A percentile compares a stretch with the other conserved stretches of the same genome.
Evolutionary conservation across 2,113 vertebrate species (phyloP).

Genomic region (Neolamprologus brichardi): DNA sequence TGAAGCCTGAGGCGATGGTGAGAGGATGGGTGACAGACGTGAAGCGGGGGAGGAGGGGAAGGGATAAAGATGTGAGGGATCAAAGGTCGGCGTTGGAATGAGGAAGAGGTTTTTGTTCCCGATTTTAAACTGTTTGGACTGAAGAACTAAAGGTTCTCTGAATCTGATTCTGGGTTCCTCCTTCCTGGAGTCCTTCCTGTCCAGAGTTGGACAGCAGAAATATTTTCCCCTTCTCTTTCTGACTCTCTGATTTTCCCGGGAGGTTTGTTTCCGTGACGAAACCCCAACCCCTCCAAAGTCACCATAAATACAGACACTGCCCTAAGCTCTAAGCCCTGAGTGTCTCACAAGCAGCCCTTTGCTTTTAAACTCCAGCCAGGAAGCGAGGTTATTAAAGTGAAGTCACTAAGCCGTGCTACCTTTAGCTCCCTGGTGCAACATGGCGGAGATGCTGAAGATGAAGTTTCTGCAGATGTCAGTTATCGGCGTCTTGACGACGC

Average conservation of each 20-base stretch:
- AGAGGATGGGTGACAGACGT: not conserved
- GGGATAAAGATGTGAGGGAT: not conserved
- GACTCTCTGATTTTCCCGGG: not conserved
- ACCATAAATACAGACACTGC: not conserved
- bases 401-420: constrained; percentile 58
- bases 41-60: not conserved
- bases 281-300: not conserved
- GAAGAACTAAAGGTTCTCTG: not conserved
- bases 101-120: not conserved
- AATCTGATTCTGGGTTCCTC: not conserved
- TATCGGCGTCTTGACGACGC: constrained; percentile 86
- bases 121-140: not conserved
- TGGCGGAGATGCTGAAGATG: constrained; percentile 91
- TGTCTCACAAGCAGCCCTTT: not conserved
- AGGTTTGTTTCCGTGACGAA: not conserved
- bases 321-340: not conserved
- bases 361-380: accelerated
- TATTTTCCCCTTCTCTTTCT: not conserved
- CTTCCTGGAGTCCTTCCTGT: not conserved
- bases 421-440: constrained; percentile 84
- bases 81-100: not conserved
- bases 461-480: constrained; percentile 91
- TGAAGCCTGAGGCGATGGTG: not conserved
- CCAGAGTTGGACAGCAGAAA: not conserved
- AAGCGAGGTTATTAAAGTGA: not conserved